phyloP scores from a whole-genome alignment of 1,140 invertebrate genomes.

The Diorhabda carinulata region DNA sequence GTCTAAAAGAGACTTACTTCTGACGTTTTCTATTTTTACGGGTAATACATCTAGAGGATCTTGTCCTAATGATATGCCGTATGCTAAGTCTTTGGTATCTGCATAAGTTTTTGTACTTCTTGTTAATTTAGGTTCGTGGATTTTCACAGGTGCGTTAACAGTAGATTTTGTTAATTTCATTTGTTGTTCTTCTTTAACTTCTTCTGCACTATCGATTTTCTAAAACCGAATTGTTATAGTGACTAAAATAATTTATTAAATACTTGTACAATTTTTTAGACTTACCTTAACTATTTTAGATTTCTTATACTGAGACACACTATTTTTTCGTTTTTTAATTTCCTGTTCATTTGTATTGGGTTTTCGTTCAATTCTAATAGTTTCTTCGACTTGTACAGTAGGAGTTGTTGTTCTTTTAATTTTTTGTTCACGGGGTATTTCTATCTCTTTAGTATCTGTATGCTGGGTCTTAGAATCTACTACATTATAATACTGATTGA shows the following conservation, averaged over 20 bases:
- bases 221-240: not conserved
- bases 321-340: not conserved
- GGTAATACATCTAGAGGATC: slow-evolving; percentile 45
- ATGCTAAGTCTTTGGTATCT: slow-evolving; percentile 53
- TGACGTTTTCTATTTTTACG: slow-evolving; percentile 20
- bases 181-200: slow-evolving; percentile 12
- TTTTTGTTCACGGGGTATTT: not conserved
- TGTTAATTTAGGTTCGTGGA: slow-evolving; percentile 43
- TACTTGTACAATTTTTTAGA: not conserved
- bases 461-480: slow-evolving; percentile 34
- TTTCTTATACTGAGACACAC: not conserved
- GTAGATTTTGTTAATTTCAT: not conserved
- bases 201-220: slow-evolving; percentile 11
- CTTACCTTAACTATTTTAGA: slow-evolving; percentile 17
- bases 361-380: not conserved
- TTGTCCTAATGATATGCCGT: slow-evolving; percentile 56
- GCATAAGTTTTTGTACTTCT: slow-evolving; percentile 53
- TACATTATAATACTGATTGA: slow-evolving; percentile 45
- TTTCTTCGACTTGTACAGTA: not conserved
- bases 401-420: not conserved
- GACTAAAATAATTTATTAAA: not conserved
- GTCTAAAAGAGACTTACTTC: slow-evolving; percentile 15
- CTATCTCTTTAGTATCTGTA: not conserved
- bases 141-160: slow-evolving; percentile 39
- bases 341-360: not conserved